Evolutionary conservation across 2,113 vertebrate genomes (phyloP).

Genomic region (Corythornis vintsioides): DNA sequence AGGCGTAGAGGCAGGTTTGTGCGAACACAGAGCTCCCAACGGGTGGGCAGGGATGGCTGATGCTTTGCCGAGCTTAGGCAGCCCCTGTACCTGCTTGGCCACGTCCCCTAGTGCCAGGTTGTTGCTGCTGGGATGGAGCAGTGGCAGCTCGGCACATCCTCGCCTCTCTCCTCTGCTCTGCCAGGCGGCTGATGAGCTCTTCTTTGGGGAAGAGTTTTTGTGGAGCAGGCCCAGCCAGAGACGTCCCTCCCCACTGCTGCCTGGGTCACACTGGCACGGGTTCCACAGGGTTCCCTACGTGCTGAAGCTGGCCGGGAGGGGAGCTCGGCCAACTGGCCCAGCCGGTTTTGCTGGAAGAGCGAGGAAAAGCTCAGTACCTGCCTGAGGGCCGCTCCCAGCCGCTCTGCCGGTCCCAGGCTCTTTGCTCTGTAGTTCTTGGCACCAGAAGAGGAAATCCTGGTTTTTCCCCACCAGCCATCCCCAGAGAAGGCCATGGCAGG

Average conservation of each 20-base stretch:
- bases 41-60: not conserved
- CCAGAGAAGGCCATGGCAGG: accelerated
- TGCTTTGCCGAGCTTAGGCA: conserved; percentile 21
- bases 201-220: not conserved
- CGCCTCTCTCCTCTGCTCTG: not conserved
- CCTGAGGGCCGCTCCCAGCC: conserved; percentile 20
- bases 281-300: conserved; percentile 34
- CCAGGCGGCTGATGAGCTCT: not conserved
- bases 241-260: not conserved
- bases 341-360: conserved; percentile 22
- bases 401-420: conserved; percentile 22
- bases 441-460: conserved; percentile 44
- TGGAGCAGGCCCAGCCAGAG: not conserved
- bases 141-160: not conserved
- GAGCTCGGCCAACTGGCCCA: not conserved
- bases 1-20: not conserved
- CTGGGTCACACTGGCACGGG: not conserved
- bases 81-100: not conserved
- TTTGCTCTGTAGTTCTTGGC: conserved; percentile 27
- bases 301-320: conserved; percentile 8
- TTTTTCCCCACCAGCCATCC: not conserved
- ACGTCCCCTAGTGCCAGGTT: not conserved
- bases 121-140: not conserved
- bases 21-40: not conserved
- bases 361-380: not conserved